These are phyloP conservation scores for Microcebus lehilahytsara DNA, from an alignment of 2,113 vertebrate genomes.

Conservation along the genomic window DNA sequence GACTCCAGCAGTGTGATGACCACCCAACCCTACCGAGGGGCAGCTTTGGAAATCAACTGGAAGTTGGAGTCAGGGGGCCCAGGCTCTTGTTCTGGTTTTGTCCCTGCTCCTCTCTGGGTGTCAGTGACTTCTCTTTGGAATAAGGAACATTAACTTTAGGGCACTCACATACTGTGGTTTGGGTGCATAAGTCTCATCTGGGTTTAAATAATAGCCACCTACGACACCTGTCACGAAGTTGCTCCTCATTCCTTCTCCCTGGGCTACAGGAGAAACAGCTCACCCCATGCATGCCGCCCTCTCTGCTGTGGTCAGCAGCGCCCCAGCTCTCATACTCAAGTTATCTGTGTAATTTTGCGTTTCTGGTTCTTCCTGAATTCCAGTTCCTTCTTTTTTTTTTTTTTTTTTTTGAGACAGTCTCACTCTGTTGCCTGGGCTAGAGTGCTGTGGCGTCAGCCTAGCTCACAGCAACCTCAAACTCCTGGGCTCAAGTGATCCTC, in stretches of 20 bases:
- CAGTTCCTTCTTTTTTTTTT: not conserved
- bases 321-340: not conserved
- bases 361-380: not conserved
- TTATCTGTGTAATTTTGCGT: not conserved
- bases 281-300: not conserved
- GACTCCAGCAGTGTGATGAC: not conserved
- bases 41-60: not conserved
- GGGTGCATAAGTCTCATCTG: not conserved
- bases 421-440: too few relatives aligned
- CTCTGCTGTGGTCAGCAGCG: not conserved
- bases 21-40: fast-evolving
- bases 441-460: too few relatives aligned
- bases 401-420: too few relatives aligned
- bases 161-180: fast-evolving
- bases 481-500: too few relatives aligned
- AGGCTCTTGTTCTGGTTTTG: not conserved
- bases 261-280: not conserved
- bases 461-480: too few relatives aligned
- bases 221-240: fast-evolving
- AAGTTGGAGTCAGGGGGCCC: not conserved
- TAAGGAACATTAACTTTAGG: not conserved
- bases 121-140: not conserved
- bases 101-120: not conserved
- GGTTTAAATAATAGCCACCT: not conserved
- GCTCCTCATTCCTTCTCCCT: not conserved